Evolutionary conservation across 2,113 vertebrate genomes (phyloP), one percentile per base, ranked within the genome.

Genomic region (Heterocephalus glaber): DNA sequence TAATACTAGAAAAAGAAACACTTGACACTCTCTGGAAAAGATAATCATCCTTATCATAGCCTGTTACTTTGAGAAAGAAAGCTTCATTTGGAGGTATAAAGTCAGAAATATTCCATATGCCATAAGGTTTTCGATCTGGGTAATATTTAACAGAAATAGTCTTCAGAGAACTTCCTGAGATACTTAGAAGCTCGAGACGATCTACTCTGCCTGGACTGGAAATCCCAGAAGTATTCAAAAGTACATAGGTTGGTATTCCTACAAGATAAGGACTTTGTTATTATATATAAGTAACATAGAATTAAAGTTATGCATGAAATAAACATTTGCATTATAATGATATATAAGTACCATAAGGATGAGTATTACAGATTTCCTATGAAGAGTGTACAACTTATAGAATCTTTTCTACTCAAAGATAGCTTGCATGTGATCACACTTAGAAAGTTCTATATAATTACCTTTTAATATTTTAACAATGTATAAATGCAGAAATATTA

Each of bases 61-160:
- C 99, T 0, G 96, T 99, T 89, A 99, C 98, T 97, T 99, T 98
- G 95, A 99, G 98, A 97, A 99, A 99, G 98, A 99, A 99, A 85
- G 99, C 99, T 98, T 99, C 99, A 17, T 98, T 98, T 85, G 99
- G 99, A 30, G 99, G 99, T 82, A 99, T 96, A 92, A 99, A 99
- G 72, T 99, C 99, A 47, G 99, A 99, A 98, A 99, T 98, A 98
- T 99, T 99, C 99, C 99, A 99, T 14, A 99, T 98, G 96, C 99
- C 98, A 44, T 99, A 99, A 1, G 99, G 99, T 86, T 98, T 98
- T 44, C 99, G 99, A 1, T 99, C 98, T 13, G 99, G 99, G 92
- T 99, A 99, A 95, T 99, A 99, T 96, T 98, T 99, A 85, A 99
- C 98, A 35, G 99, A 99, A 94, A 99, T 97, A 0, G 99, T 99